phyloP scores from a whole-genome alignment of 2,797 vertebrate species.

The Betta splendens region DNA sequence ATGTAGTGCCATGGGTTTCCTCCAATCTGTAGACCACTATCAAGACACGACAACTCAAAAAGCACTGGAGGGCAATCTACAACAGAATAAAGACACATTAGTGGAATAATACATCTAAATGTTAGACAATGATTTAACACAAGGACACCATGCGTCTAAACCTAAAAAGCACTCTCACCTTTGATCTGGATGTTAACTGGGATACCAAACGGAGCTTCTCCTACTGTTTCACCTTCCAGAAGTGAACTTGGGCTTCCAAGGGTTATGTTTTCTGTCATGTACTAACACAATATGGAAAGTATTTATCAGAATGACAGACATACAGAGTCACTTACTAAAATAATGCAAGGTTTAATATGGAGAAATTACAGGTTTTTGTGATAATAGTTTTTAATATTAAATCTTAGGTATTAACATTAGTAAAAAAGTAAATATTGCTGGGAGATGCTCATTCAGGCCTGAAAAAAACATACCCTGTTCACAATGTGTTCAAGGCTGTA shows the following conservation, averaged over 20 bases:
- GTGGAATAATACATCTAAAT: neutral
- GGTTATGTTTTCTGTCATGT: constrained; percentile 82
- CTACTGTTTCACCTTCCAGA: constrained; percentile 85
- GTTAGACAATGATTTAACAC: neutral
- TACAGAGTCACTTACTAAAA: neutral
- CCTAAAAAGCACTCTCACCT: constrained; percentile 75
- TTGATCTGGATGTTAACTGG: constrained; percentile 94
- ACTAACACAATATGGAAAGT: constrained; percentile 76
- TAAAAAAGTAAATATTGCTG: too few species aligned
- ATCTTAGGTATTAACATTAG: neutral
- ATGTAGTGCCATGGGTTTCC: constrained; percentile 98
- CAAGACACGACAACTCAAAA: constrained; percentile 91
- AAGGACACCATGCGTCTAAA: neutral
- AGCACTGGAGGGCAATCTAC: constrained; percentile 88
- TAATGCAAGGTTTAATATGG: neutral
- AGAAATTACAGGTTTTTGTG: neutral
- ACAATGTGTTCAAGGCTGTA: constrained; percentile 92
- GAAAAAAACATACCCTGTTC: constrained; percentile 83
- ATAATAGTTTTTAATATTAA: neutral
- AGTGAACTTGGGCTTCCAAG: constrained; percentile 88
- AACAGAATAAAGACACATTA: neutral
- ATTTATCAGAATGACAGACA: neutral
- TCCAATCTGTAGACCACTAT: constrained; percentile 92
- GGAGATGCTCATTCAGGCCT: neutral
- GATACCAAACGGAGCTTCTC: constrained; percentile 90